Evolutionary conservation across 1,140 invertebrate species (phyloP).

Genomic region (Lepeophtheirus salmonis): DNA sequence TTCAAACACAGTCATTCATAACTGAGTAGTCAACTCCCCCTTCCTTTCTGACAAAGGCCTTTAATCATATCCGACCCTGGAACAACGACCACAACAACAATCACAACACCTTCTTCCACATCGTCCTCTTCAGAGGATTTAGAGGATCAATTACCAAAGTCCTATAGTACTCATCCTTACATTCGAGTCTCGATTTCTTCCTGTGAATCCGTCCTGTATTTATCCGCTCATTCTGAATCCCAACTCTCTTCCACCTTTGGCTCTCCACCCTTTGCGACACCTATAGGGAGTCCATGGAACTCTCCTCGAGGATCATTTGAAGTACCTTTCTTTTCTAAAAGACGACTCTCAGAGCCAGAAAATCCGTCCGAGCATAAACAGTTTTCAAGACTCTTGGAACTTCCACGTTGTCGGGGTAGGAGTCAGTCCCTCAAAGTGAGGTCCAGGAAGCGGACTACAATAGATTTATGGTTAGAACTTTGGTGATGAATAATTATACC

Average conservation of each 20-base stretch:
- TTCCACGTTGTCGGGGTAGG: background rate
- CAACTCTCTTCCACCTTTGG: background rate
- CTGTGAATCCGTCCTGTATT: background rate
- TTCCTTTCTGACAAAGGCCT: no score
- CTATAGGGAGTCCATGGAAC: background rate
- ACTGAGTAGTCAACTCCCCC: no score
- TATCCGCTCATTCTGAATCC: background rate
- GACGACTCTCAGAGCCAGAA: background rate
- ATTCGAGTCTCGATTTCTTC: background rate
- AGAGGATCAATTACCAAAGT: background rate
- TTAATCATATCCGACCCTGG: background rate
- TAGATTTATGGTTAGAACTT: no score
- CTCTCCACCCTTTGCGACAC: background rate
- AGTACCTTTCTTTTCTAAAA: background rate
- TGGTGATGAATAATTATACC: no score
- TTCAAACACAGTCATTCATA: no score
- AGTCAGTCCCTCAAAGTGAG: background rate
- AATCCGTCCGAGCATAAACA: background rate
- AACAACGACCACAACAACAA: background rate
- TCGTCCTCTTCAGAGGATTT: background rate
- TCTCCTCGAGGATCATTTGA: background rate
- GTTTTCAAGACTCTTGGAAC: background rate
- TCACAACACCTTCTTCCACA: background rate
- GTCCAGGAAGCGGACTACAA: background rate
- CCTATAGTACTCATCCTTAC: background rate